These are phyloP conservation scores for Cartodere bifasciata DNA, from an alignment of 2,888 invertebrate species.

Conservation along the genomic window DNA sequence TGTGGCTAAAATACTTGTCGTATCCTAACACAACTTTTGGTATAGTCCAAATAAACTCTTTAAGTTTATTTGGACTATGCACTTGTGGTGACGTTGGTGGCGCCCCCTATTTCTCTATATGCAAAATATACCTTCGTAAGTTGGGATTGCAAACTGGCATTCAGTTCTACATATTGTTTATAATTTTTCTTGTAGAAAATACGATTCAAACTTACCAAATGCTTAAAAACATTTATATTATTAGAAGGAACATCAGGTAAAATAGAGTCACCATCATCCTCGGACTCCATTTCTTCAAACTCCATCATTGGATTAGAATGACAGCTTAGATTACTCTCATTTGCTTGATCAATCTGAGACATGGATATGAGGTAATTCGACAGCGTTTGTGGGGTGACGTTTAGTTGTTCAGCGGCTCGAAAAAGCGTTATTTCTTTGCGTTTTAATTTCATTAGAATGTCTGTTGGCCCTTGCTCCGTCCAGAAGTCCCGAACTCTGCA, in stretches of 20 bases:
- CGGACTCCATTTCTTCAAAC: slow-evolving; percentile 33
- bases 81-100: too few species aligned
- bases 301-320: slow-evolving; percentile 33
- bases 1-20: too few species aligned
- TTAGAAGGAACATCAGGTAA: slow-evolving; percentile 35
- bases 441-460: slow-evolving; percentile 56
- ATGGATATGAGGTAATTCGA: slow-evolving; percentile 55
- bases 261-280: slow-evolving; percentile 37
- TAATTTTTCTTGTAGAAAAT: too few species aligned
- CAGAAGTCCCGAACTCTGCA: slow-evolving; percentile 57
- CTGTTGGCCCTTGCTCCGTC: slow-evolving; percentile 65
- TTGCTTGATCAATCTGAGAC: slow-evolving; percentile 39
- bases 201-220: slow-evolving; percentile 17
- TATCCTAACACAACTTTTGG: too few species aligned
- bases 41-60: too few species aligned
- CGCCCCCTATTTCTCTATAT: too few species aligned
- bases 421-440: slow-evolving; percentile 60
- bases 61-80: too few species aligned
- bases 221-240: slow-evolving; percentile 30
- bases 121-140: too few species aligned
- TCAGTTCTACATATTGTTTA: too few species aligned
- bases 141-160: too few species aligned
- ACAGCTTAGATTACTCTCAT: slow-evolving; percentile 29
- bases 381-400: slow-evolving; percentile 61
- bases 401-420: slow-evolving; percentile 60